phyloP scores from a whole-genome alignment of 2,113 vertebrate species.

The Euleptes europaea region DNA sequence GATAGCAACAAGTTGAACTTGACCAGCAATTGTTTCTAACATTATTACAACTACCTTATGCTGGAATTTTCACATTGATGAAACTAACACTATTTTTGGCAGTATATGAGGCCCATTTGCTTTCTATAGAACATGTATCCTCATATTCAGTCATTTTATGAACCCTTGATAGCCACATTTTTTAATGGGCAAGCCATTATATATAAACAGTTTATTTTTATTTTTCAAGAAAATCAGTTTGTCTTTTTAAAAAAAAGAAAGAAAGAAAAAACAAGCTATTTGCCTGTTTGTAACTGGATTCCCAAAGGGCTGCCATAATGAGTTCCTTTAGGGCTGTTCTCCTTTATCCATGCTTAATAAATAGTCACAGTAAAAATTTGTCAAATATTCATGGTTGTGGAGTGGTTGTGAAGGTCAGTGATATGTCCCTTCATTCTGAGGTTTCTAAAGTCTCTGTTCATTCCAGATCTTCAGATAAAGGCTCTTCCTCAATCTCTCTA shows the following conservation, averaged over 20 bases:
- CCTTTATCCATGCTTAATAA: constrained; percentile 99
- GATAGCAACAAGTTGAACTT: constrained; percentile 98
- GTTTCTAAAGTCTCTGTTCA: constrained; percentile 82
- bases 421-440: constrained; percentile 84
- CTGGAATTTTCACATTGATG: constrained; percentile 95
- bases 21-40: constrained; percentile 99
- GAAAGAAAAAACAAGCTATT: constrained; percentile 82
- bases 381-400: constrained; percentile 88
- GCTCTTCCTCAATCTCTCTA: constrained; percentile 98
- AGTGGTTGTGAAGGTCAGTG: constrained; percentile 92
- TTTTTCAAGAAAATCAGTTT: constrained; percentile 84
- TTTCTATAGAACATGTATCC: constrained; percentile 92
- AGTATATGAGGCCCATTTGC: constrained; percentile 97
- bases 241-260: constrained; percentile 78
- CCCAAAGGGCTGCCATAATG: constrained; percentile 92
- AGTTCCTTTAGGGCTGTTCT: constrained; percentile 94
- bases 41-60: constrained; percentile 95
- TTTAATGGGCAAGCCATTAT: constrained; percentile 86
- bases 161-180: constrained; percentile 88
- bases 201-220: constrained; percentile 80
- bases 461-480: constrained; percentile 98
- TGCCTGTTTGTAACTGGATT: constrained; percentile 84
- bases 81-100: constrained; percentile 99
- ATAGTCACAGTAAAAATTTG: constrained; percentile 97
- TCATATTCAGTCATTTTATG: constrained; percentile 87